Conservation (phyloP, 30 jellyfish, hydroid and myxozoan genomes). For the Pelagia noctiluca region DNA sequence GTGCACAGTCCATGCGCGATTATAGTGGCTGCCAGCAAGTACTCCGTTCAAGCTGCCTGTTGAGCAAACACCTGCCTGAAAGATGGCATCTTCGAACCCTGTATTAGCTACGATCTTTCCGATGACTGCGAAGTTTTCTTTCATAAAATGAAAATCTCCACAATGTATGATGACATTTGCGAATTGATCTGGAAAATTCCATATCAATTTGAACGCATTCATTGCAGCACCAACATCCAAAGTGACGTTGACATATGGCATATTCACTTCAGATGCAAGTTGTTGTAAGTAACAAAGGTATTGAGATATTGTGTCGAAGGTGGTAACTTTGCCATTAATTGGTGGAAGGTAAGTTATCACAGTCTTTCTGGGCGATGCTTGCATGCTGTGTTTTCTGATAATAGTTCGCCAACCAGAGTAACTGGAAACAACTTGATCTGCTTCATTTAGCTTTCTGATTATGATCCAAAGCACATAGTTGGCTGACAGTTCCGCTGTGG, state of each 20-base stretch:
- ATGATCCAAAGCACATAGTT: too few species aligned
- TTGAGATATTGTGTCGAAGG: not conserved
- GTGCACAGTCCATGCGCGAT: constrained; percentile 53
- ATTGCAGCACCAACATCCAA: too few species aligned
- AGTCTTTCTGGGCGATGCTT: constrained; percentile 11
- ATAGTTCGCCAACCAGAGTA: too few species aligned
- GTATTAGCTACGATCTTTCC: constrained; percentile 25
- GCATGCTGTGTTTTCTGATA: too few species aligned
- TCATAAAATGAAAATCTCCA: constrained; percentile 73
- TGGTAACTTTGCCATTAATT: constrained; percentile 41
- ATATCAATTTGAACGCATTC: constrained; percentile 38
- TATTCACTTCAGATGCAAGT: not conserved
- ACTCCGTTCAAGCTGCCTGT: constrained; percentile 55
- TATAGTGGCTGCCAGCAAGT: constrained; percentile 49
- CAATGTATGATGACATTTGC: constrained; percentile 40
- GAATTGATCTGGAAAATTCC: constrained; percentile 37
- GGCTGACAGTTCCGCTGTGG: too few species aligned
- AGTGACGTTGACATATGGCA: constrained; percentile 25
- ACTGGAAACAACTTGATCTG: too few species aligned
- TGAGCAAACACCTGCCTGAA: constrained; percentile 26
- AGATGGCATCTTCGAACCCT: constrained; percentile 48
- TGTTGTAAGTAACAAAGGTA: not conserved
- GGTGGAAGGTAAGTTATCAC: constrained; percentile 44
- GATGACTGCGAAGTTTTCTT: constrained; percentile 57
- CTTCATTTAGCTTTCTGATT: too few species aligned